Evolutionary conservation across 1,140 invertebrate genomes (phyloP).

Genomic region (Drosophila willistoni): DNA sequence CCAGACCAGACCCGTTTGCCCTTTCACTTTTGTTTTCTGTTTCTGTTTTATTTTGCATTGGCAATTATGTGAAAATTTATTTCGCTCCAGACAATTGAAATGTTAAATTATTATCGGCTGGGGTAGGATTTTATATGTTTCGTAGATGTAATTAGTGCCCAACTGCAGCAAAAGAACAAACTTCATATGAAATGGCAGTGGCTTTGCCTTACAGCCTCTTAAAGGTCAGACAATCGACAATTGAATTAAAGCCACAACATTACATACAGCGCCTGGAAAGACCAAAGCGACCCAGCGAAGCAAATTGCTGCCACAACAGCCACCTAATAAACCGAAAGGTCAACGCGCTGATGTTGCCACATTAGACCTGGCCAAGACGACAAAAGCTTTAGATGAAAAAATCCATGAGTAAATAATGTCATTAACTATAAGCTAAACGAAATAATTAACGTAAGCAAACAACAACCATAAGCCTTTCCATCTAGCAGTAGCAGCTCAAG

Average conservation of each 20-base stretch:
- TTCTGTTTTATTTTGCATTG: constrained; percentile 21
- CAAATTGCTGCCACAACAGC: constrained; percentile 28
- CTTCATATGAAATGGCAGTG: constrained; percentile 54
- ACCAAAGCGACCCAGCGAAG: constrained; percentile 11
- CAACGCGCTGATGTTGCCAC: constrained; percentile 48
- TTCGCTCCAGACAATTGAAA: constrained; percentile 70
- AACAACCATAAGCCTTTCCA: background rate
- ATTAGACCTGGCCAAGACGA: constrained; percentile 46
- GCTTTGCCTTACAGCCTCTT: constrained; percentile 49
- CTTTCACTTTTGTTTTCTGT: constrained; percentile 67
- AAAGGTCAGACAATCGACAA: constrained; percentile 73
- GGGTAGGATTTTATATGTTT: constrained; percentile 22
- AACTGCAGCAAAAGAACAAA: constrained; percentile 29
- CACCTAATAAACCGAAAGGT: constrained; percentile 70
- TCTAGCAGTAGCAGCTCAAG: no score
- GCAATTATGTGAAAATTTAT: constrained; percentile 71
- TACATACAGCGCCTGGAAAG: constrained; percentile 40
- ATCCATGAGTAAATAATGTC: constrained; percentile 58
- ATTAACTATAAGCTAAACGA: constrained; percentile 37
- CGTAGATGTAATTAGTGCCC: constrained; percentile 57
- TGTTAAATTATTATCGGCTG: constrained; percentile 69
- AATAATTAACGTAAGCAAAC: constrained; percentile 1
- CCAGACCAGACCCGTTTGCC: constrained; percentile 40
- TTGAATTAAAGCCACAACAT: constrained; percentile 62
- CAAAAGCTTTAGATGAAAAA: constrained; percentile 10